These are phyloP conservation scores for Pomatorhinus ruficollis DNA, from an alignment of 2,113 vertebrate species.

Conservation along the genomic window DNA sequence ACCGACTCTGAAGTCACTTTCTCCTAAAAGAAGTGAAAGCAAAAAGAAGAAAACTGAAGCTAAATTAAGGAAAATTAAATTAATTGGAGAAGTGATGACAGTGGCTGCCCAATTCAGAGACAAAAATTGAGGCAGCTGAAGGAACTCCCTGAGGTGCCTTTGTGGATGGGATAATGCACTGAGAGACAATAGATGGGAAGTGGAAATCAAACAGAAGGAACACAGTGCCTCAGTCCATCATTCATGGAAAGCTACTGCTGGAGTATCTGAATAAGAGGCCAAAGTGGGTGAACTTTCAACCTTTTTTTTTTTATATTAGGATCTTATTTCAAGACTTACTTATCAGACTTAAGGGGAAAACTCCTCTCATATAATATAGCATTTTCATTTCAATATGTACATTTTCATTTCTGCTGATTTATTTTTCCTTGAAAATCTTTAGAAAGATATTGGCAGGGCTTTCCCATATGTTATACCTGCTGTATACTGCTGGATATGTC, in stretches of 20 bases:
- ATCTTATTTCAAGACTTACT: background rate
- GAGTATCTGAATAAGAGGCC: background rate
- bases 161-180: accelerated
- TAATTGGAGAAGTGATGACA: accelerated
- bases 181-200: background rate
- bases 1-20: background rate
- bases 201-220: background rate
- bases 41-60: background rate
- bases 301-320: background rate
- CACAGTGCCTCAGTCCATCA: background rate
- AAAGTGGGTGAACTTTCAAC: background rate
- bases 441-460: background rate
- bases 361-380: background rate
- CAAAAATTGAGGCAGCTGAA: background rate
- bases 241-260: background rate
- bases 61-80: background rate
- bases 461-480: background rate
- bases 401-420: background rate
- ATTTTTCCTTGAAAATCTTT: background rate
- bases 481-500: background rate
- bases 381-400: background rate
- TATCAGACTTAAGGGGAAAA: background rate
- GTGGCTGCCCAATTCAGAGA: background rate
- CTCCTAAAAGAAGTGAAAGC: background rate
- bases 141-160: background rate